Evolutionary conservation across 2,888 invertebrate genomes (phyloP).

Genomic region (Antheraea assamensis): DNA sequence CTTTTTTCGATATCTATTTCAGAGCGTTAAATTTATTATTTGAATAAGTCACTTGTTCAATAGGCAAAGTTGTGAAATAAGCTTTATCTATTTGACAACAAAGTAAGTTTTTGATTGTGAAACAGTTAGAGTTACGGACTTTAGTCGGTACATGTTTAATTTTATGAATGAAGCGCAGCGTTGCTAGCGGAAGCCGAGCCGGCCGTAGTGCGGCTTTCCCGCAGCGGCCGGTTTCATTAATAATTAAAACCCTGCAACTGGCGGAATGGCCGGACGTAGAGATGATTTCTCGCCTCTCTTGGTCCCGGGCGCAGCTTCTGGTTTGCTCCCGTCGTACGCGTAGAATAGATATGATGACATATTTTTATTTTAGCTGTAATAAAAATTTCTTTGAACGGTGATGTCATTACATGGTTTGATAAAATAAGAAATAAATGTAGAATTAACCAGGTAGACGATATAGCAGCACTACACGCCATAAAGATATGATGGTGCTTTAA

Average conservation of each 20-base stretch:
- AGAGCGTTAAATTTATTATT: slow-evolving; percentile 47
- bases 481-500: slow-evolving; percentile 64
- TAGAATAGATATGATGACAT: slow-evolving; percentile 18
- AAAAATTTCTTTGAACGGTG: slow-evolving; percentile 16
- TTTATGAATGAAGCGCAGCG: slow-evolving; percentile 82
- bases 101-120: slow-evolving; percentile 47
- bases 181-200: slow-evolving; percentile 78
- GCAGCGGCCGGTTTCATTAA: slow-evolving; percentile 77
- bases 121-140: slow-evolving; percentile 43
- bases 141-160: slow-evolving; percentile 40
- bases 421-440: slow-evolving; percentile 41
- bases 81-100: slow-evolving; percentile 45
- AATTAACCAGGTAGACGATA: slow-evolving; percentile 36
- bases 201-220: slow-evolving; percentile 80
- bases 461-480: slow-evolving; percentile 23
- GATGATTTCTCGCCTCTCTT: slow-evolving; percentile 77
- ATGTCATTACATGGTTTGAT: slow-evolving; percentile 26
- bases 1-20: slow-evolving; percentile 77
- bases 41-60: slow-evolving; percentile 41
- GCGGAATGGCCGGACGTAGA: slow-evolving; percentile 78
- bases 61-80: slow-evolving; percentile 33
- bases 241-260: slow-evolving; percentile 78
- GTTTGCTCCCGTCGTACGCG: slow-evolving; percentile 29
- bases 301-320: slow-evolving; percentile 57
- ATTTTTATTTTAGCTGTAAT: slow-evolving; percentile 19